Conservation (phyloP, 2,888 invertebrate species). For the Branchellion lobata region DNA sequence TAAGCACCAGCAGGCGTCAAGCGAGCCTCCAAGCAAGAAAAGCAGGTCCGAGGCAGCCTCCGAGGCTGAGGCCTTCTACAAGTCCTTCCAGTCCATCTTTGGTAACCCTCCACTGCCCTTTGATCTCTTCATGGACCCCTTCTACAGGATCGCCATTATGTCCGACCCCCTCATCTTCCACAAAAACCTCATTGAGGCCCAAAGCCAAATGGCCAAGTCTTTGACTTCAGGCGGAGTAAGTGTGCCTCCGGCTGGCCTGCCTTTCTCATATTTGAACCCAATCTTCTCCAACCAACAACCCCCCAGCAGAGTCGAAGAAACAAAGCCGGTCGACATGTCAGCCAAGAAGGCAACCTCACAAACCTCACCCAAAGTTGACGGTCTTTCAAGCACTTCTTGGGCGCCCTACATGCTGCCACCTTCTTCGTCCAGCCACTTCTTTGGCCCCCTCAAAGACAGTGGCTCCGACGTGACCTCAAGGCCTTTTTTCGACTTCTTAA, state of each 20-base stretch:
- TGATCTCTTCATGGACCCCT: slow-evolving; percentile 33
- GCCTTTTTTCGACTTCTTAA: slow-evolving; percentile 12
- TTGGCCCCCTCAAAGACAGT: slow-evolving; percentile 30
- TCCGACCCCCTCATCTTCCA: slow-evolving; percentile 31
- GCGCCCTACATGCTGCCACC: slow-evolving; percentile 20
- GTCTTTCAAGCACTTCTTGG: slow-evolving; percentile 7
- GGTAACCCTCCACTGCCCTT: slow-evolving; percentile 15
- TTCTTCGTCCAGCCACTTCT: slow-evolving; percentile 16
- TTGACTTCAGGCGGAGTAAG: background rate
- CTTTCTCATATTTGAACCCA: background rate
- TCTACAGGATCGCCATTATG: slow-evolving; percentile 18
- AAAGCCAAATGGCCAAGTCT: slow-evolving; percentile 2
- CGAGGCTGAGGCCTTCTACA: slow-evolving; percentile 30
- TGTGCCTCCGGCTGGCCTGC: background rate
- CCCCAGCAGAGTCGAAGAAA: background rate
- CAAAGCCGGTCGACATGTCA: slow-evolving; percentile 34
- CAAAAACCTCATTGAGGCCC: slow-evolving; percentile 31
- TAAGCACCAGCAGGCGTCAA: background rate
- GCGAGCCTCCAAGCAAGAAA: slow-evolving; percentile 1
- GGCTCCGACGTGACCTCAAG: slow-evolving; percentile 30
- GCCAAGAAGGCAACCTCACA: slow-evolving; percentile 17
- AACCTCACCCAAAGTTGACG: background rate
- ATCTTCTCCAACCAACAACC: background rate
- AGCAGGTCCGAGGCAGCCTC: background rate
- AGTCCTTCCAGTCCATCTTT: slow-evolving; percentile 30